A percentile compares a stretch with the other conserved stretches of the same genome.
Evolutionary conservation across 2,113 vertebrate genomes (phyloP).

Genomic region (Stegostoma tigrinum): DNA sequence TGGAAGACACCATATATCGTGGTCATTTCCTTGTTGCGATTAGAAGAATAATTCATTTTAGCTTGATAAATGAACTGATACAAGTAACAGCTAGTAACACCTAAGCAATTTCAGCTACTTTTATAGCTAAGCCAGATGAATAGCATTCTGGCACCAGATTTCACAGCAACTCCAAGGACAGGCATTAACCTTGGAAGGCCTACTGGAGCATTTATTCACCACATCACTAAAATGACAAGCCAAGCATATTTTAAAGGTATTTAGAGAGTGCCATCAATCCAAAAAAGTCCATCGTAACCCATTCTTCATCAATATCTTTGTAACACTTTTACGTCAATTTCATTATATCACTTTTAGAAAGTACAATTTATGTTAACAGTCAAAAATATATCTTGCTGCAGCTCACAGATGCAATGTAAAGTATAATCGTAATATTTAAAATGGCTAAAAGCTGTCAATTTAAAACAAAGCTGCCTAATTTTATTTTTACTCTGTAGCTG

Average conservation of each 20-base stretch:
- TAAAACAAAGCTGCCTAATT: slow-evolving; percentile 33
- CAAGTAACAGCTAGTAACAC: slow-evolving; percentile 46
- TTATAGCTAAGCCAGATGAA: slow-evolving; percentile 56
- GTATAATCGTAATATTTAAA: slow-evolving; percentile 8
- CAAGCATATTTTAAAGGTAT: slow-evolving; percentile 38
- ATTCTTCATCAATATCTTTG: slow-evolving; percentile 33
- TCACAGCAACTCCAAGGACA: slow-evolving; percentile 58
- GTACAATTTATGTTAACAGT: slow-evolving; percentile 35
- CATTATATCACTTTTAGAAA: slow-evolving; percentile 34
- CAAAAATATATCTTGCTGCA: slow-evolving; percentile 30
- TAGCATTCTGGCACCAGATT: slow-evolving; percentile 52
- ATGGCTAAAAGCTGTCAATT: slow-evolving; percentile 20
- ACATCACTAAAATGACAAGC: slow-evolving; percentile 36
- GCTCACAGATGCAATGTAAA: slow-evolving; percentile 11
- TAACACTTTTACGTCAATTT: slow-evolving; percentile 34
- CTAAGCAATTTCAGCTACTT: slow-evolving; percentile 57
- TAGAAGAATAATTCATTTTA: slow-evolving; percentile 41
- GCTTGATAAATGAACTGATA: slow-evolving; percentile 58
- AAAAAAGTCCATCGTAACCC: slow-evolving; percentile 31
- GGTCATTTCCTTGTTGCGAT: slow-evolving; percentile 25
- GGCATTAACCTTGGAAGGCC: slow-evolving; percentile 57
- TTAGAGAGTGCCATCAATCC: slow-evolving; percentile 38
- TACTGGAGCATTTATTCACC: slow-evolving; percentile 48
- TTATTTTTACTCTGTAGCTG: neutral
- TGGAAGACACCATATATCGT: neutral